Conservation (phyloP, 1,140 invertebrate species). For the Pogonomyrmex barbatus region DNA sequence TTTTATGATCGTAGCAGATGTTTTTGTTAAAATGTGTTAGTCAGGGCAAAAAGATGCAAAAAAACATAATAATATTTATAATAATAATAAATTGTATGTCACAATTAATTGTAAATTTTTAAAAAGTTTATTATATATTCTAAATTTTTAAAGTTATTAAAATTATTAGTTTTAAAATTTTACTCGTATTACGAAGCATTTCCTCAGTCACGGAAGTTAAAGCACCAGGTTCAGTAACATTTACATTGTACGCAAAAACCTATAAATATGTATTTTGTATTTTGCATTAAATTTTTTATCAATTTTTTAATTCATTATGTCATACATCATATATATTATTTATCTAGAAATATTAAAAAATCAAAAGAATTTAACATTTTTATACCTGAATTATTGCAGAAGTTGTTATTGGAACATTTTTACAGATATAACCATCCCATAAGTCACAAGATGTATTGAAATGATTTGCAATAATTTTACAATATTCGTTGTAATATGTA, state of each 20-base stretch:
- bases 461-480: background rate
- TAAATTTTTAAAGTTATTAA: background rate
- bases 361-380: background rate
- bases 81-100: no score
- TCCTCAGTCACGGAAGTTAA: background rate
- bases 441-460: conserved; percentile 65
- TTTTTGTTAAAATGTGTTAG: background rate
- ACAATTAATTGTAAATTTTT: no score
- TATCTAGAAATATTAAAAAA: background rate
- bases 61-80: background rate
- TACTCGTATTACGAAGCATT: conserved; percentile 12
- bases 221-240: conserved; percentile 38
- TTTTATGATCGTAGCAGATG: background rate
- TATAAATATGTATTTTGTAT: conserved; percentile 20
- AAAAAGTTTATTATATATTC: no score
- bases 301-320: no score
- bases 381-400: conserved; percentile 9
- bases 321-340: background rate
- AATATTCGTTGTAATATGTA: background rate
- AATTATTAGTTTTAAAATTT: background rate
- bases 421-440: conserved; percentile 67
- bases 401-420: background rate
- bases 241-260: conserved; percentile 65
- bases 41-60: background rate
- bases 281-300: background rate